A percentile compares a stretch with the other conserved stretches of the same genome.
These are phyloP conservation scores for Calliphora vomitoria DNA, from an alignment of 2,888 invertebrate genomes.

Conservation along the genomic window DNA sequence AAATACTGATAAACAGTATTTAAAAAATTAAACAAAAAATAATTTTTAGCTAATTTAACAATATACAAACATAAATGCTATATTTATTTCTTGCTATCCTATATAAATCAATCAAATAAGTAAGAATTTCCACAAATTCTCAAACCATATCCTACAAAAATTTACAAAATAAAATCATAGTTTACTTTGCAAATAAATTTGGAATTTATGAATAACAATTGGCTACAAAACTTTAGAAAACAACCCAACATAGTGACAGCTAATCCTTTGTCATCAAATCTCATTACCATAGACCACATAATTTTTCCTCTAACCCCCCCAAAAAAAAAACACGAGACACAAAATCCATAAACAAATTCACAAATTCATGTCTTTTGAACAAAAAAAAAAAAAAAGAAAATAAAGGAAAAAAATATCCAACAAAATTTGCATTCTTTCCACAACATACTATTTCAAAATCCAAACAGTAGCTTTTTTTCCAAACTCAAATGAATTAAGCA, in stretches of 20 bases:
- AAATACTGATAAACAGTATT: background rate
- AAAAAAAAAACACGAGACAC: slow-evolving; percentile 52
- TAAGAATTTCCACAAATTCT: slow-evolving; percentile 19
- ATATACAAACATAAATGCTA: too few species aligned
- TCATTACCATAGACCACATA: slow-evolving; percentile 72
- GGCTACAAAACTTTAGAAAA: slow-evolving; percentile 5
- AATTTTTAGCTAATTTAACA: background rate
- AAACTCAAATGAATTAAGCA: slow-evolving; percentile 64
- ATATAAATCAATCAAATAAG: slow-evolving; percentile 44
- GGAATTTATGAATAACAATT: slow-evolving; percentile 73
- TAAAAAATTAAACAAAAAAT: background rate
- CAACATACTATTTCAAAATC: slow-evolving; percentile 49
- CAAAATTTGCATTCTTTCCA: slow-evolving; percentile 60
- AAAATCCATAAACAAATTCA: slow-evolving; percentile 56
- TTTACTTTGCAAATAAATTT: slow-evolving; percentile 67
- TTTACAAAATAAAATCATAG: slow-evolving; percentile 51
- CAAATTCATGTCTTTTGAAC: slow-evolving; percentile 45
- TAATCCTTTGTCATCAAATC: slow-evolving; percentile 72
- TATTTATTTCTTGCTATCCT: background rate
- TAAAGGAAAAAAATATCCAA: background rate
- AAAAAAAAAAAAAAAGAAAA: slow-evolving; percentile 3
- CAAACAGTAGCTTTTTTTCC: slow-evolving; percentile 69
- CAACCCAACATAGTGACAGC: slow-evolving; percentile 62
- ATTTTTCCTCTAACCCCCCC: slow-evolving; percentile 36
- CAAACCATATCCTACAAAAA: slow-evolving; percentile 1